phyloP scores from a whole-genome alignment of 2,797 vertebrate species.

The Myiotriccus ornatus region DNA sequence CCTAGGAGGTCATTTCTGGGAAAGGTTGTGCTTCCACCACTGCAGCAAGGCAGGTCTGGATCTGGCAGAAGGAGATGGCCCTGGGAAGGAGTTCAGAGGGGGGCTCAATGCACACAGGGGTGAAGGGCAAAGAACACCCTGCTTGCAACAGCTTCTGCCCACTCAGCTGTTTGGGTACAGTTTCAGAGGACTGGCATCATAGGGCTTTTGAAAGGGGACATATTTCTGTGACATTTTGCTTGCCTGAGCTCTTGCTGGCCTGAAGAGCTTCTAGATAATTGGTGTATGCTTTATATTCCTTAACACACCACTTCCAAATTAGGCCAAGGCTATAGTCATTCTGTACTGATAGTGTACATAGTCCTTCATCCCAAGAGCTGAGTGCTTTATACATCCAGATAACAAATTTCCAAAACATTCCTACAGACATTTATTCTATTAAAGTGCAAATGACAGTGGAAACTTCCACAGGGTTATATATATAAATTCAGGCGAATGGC shows the following conservation, averaged over 20 bases:
- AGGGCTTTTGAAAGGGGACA: neutral
- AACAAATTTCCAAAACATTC: conserved; percentile 48
- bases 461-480: neutral
- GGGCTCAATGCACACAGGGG: accelerated
- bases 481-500: neutral
- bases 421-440: conserved; percentile 9
- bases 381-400: conserved; percentile 13
- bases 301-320: conserved; percentile 28
- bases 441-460: conserved; percentile 4
- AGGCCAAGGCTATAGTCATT: neutral
- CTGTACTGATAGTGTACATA: neutral
- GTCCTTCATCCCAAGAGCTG: neutral
- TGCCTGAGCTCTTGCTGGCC: neutral
- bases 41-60: neutral
- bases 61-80: neutral
- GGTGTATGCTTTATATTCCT: neutral
- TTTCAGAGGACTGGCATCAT: neutral
- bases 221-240: neutral
- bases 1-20: neutral
- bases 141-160: neutral
- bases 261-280: neutral
- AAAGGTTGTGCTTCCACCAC: neutral
- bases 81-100: neutral
- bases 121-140: neutral
- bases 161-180: accelerated